A percentile compares a stretch with the other conserved stretches of the same genome.
Evolutionary conservation across 2,888 invertebrate genomes (phyloP).

Genomic region (Stenotaenia linearis): DNA sequence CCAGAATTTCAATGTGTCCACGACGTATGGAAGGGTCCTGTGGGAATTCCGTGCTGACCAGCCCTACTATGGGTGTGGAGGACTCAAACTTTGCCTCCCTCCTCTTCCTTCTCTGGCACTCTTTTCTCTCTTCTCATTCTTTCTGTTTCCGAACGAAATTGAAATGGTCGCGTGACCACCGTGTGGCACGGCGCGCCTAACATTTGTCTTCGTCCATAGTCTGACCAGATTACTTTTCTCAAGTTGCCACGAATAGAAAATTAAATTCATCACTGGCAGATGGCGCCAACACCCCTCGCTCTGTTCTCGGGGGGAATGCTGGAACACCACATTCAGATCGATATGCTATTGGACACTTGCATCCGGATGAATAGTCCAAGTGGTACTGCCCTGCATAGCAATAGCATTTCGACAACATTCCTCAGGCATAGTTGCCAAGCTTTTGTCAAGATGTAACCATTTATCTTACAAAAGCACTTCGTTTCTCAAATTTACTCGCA

Average conservation of each 20-base stretch:
- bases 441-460: slow-evolving; percentile 8
- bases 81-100: neutral
- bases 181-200: slow-evolving; percentile 10
- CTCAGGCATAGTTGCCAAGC: slow-evolving; percentile 1
- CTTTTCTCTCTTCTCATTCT: neutral
- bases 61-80: neutral
- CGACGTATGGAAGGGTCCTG: neutral
- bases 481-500: neutral
- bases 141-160: neutral
- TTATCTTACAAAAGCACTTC: neutral
- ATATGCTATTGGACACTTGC: slow-evolving; percentile 24
- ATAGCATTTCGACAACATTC: slow-evolving; percentile 19
- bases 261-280: slow-evolving; percentile 27
- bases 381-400: neutral
- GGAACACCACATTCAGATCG: slow-evolving; percentile 18
- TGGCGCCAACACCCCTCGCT: neutral
- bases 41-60: slow-evolving; percentile 27
- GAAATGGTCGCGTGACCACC: slow-evolving; percentile 16
- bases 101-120: neutral
- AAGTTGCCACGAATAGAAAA: slow-evolving; percentile 29
- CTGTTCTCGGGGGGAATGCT: neutral
- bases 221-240: slow-evolving; percentile 13
- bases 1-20: slow-evolving; percentile 31
- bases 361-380: slow-evolving; percentile 10
- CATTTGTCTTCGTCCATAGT: slow-evolving; percentile 24